A percentile compares a stretch with the other conserved stretches of the same genome.
These are phyloP conservation scores for Prionailurus bengalensis DNA, from an alignment of 2,113 vertebrate genomes.

Conservation along the genomic window DNA sequence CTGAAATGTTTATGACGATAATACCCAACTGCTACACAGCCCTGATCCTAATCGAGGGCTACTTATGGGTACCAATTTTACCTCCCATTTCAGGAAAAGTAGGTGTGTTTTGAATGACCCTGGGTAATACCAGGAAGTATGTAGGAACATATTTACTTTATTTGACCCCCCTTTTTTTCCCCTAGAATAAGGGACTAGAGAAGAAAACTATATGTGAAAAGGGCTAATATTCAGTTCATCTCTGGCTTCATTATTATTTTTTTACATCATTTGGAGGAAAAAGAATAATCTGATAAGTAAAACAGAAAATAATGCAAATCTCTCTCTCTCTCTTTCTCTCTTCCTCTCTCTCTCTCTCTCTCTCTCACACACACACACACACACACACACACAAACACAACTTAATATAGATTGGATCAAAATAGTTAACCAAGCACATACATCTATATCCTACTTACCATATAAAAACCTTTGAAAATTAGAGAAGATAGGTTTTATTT, in stretches of 20 bases:
- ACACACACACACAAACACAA: neutral
- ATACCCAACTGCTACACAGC: neutral
- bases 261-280: neutral
- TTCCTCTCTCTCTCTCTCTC: neutral
- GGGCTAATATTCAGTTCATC: neutral
- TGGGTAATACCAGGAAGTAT: neutral
- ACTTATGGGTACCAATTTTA: neutral
- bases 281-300: slow-evolving; percentile 50
- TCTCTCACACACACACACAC: neutral
- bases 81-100: neutral
- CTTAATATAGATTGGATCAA: neutral
- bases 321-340: neutral
- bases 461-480: neutral
- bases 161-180: neutral
- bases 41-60: neutral
- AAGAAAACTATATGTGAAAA: slow-evolving; percentile 24
- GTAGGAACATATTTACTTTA: neutral
- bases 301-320: neutral
- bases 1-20: neutral
- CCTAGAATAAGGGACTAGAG: neutral
- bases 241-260: neutral
- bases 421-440: neutral
- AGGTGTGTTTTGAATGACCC: neutral
- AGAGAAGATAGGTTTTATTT: too few species aligned
- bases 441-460: neutral